Evolutionary conservation across 2,888 invertebrate species (phyloP), one percentile per base, ranked within the genome.

Genomic region (Lasius platythorax): DNA sequence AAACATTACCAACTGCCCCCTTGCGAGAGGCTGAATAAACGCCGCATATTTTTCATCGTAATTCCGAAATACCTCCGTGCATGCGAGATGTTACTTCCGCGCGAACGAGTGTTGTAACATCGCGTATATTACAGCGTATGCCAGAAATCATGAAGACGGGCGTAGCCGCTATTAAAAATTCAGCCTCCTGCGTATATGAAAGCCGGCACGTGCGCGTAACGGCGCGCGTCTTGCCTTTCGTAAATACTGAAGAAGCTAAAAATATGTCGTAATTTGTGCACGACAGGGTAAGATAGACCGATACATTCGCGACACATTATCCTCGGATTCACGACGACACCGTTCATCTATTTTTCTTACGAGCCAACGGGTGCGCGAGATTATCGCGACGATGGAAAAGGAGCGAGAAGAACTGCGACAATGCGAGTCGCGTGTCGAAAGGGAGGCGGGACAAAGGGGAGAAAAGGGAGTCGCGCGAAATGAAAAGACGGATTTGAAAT

Each of bases 281-380:
- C 15, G 68, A 74, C 33, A 68, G 28, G 28, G 33, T 6, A 40
- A 61, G 56, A 58, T 63, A 56, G 63, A 53, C 79, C 79, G 43
- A 58, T 40, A 4, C n/a, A n/a, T 15, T 12, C 5, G 18, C 78
- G 40, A 15, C 76, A 5, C 37, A 23, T 37, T 28, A 33, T 50
- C n/a, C 23, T 8, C 28, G 53, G 56, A 73, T 86, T 40, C 83
- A 23, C 82, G 64, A 18, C 46, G 70, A 61, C 87, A 50, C 33
- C 66, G 63, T 79, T 85, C 89, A 83, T 89, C 81, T 84, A 68
- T 84, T 84, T 79, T 73, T 63, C 76, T 73, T 76, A 76, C 30
- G 61, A 37, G 84, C 73, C 74, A 8, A 64, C 30, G 73, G 46
- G 28, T 18, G 28, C 18, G 18, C 33, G 67, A 33, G 50, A 66